Evolutionary conservation across 2,113 vertebrate genomes (phyloP).

Genomic region (Podarcis muralis): DNA sequence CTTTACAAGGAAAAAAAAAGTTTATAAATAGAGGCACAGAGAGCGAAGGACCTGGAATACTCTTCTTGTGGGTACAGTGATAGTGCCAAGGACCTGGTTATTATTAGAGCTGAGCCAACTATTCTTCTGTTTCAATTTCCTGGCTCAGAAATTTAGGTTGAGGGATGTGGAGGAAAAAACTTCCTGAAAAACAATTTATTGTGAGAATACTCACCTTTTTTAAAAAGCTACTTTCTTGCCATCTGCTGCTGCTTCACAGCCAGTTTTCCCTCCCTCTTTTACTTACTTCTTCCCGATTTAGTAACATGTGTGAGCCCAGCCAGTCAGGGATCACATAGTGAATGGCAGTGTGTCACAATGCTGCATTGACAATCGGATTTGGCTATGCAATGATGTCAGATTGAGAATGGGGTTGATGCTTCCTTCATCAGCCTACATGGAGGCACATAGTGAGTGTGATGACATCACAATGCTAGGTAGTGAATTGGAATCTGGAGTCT

Average conservation of each 20-base stretch:
- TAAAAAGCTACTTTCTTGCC: neutral
- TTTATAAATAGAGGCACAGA: constrained; percentile 47
- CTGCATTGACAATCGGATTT: neutral
- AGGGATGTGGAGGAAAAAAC: neutral
- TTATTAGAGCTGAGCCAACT: constrained; percentile 5
- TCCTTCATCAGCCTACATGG: neutral
- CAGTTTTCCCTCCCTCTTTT: neutral
- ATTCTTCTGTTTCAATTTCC: neutral
- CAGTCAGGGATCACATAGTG: accelerated
- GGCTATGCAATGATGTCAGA: neutral
- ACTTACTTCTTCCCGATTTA: neutral
- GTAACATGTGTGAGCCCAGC: neutral
- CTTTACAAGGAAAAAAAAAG: constrained; percentile 33
- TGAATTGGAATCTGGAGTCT: neutral
- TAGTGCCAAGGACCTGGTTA: neutral
- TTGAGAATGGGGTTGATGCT: neutral
- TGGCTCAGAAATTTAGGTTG: constrained; percentile 18
- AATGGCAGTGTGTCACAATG: neutral
- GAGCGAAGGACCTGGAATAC: constrained; percentile 32
- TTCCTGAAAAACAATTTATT: neutral
- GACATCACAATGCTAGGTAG: neutral
- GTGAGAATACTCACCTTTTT: neutral
- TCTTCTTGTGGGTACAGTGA: neutral
- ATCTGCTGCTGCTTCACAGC: neutral
- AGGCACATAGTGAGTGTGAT: neutral